Base-by-base conservation (phyloP, 2,888 invertebrate genomes). In the Phaonia tiefii region DNA sequence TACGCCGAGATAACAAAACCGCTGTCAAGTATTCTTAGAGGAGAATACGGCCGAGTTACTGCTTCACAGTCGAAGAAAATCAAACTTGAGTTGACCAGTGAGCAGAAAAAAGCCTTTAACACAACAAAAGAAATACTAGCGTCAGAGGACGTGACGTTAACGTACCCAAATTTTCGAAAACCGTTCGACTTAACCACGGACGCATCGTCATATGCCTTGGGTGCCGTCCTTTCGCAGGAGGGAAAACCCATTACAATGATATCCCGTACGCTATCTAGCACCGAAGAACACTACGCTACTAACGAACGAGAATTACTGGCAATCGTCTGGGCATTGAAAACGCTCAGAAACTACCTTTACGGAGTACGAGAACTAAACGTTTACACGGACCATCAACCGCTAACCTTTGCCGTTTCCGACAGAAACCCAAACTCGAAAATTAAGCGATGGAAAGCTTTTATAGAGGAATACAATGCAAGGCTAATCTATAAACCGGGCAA, bases 271-370 rank as follows among this genome's bases (percentile, higher is more conserved):
- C 69, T 39, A 46, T 63, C 22, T 20, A 37, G 26, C 26, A 51
- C 13, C 22, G 79, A 56, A 42, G 11, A 54, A 26, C 49, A 80
- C 42, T 73, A 31, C n/a, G 67, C 73, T n/a, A 73, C 80, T 4
- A 73, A 75, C 39, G 71, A 66, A n/a, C 37, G 88, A 42, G 88
- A 90, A 83, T 66, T 90, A 5, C 67, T 89, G 25, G 86, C 86
- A 0, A 87, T 90, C 5, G 85, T 89, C 0, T 89, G 87, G 87
- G 87, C 87, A 0, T 76, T 86, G 1, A 87, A 89, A 78, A 86
- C 87, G 31, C 88, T 90, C 15, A 76, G 88, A 46, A 87, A 88
- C 4, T 89, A 89, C 51, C 49, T 90, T 2, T 89, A 88, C 56
- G 89, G 89, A 1, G 85, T 84, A 37, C 85, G 42, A 20, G 71